Percentiles rank a stretch among this genome's conserved stretches.
Conservation (phyloP, 2,888 invertebrate species). For the Troides oblongomaculatus region DNA sequence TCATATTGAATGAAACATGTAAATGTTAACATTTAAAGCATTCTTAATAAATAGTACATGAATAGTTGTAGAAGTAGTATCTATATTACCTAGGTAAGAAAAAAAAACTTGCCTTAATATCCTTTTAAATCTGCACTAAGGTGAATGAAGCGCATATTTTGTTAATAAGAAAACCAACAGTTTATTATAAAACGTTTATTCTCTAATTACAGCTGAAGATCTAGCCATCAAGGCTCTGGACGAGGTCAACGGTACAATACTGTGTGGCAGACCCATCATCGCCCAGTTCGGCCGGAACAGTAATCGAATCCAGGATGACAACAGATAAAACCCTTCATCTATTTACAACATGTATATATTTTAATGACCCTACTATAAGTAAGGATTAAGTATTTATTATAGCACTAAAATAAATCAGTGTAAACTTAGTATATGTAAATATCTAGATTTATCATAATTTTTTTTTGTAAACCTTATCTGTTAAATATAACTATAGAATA, state of each 20-base stretch:
- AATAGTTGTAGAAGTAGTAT: too few species aligned
- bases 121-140: too few species aligned
- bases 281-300: constrained; percentile 63
- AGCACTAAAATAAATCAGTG: constrained; percentile 21
- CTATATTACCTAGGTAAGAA: too few species aligned
- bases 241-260: constrained; percentile 73
- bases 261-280: constrained; percentile 74
- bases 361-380: constrained; percentile 4
- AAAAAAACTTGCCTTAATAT: too few species aligned
- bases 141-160: neutral
- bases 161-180: neutral
- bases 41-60: too few species aligned
- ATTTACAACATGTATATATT: constrained; percentile 1
- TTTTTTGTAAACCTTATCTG: neutral
- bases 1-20: too few species aligned
- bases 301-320: constrained; percentile 40
- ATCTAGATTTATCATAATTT: too few species aligned
- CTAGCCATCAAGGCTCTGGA: constrained; percentile 71
- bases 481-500: neutral
- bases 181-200: constrained; percentile 26
- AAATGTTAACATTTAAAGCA: too few species aligned
- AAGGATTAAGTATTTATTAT: constrained; percentile 25
- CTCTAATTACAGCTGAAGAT: constrained; percentile 60
- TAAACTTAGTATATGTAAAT: neutral
- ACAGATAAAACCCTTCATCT: constrained; percentile 37